A percentile compares a stretch with the other conserved stretches of the same genome.
These are phyloP conservation scores for Portevinia maculata DNA, from an alignment of 2,888 invertebrate genomes.

Conservation along the genomic window DNA sequence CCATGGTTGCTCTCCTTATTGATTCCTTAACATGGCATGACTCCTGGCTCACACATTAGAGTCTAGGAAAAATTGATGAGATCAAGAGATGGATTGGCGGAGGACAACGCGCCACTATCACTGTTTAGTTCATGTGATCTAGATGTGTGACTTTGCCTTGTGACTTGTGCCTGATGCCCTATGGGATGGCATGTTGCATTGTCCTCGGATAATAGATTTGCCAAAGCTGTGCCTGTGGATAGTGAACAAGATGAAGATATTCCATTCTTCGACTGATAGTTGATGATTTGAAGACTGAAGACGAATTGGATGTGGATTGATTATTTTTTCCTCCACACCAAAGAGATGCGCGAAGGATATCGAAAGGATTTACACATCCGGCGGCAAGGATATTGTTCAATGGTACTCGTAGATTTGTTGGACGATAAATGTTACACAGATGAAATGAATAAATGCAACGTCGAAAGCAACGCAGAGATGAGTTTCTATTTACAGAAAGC, in stretches of 20 bases:
- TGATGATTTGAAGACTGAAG: slow-evolving; percentile 68
- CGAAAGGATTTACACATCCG: slow-evolving; percentile 44
- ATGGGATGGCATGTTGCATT: slow-evolving; percentile 63
- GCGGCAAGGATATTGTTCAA: slow-evolving; percentile 33
- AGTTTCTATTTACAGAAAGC: slow-evolving; percentile 51
- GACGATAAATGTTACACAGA: slow-evolving; percentile 55
- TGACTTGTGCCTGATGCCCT: slow-evolving; percentile 13
- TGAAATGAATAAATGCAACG: slow-evolving; percentile 41
- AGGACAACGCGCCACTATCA: slow-evolving; percentile 36
- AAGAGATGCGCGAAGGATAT: slow-evolving; percentile 47
- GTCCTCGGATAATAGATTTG: slow-evolving; percentile 58
- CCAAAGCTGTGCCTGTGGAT: slow-evolving; percentile 30
- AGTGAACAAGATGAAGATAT: slow-evolving; percentile 65
- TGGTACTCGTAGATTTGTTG: slow-evolving; percentile 18
- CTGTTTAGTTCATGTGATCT: slow-evolving; percentile 26
- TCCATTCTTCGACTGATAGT: slow-evolving; percentile 46
- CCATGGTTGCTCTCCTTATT: slow-evolving; percentile 26
- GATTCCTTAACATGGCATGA: slow-evolving; percentile 34
- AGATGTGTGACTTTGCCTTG: slow-evolving; percentile 4
- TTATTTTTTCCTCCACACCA: slow-evolving; percentile 52
- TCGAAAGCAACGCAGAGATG: slow-evolving; percentile 39
- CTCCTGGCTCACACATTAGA: slow-evolving; percentile 60
- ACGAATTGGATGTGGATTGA: slow-evolving; percentile 72
- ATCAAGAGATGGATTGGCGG: slow-evolving; percentile 70
- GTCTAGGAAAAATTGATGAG: slow-evolving; percentile 71